A percentile compares a stretch with the other conserved stretches of the same genome.
Evolutionary conservation across 2,113 vertebrate species (phyloP).

Genomic region (Neoarius graeffei): DNA sequence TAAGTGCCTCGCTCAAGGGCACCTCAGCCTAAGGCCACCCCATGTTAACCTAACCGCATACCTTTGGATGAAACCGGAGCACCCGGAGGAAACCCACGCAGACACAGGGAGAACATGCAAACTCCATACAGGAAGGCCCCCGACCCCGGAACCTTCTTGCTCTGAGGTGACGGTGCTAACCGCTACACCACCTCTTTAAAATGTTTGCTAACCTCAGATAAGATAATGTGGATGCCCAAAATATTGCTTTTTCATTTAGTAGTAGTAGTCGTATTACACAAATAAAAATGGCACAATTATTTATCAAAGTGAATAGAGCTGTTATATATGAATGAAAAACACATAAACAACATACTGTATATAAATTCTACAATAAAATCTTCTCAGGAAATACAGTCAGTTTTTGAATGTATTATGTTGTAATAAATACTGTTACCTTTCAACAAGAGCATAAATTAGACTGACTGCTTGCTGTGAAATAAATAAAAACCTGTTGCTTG

Average conservation of each 20-base stretch:
- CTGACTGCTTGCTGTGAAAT: not conserved
- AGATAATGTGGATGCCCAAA: too few relatives aligned
- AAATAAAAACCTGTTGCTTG: not conserved
- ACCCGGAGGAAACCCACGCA: too few relatives aligned
- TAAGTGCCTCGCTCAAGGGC: too few relatives aligned
- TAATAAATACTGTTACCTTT: not conserved
- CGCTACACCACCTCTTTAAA: too few relatives aligned
- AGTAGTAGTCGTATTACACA: not conserved
- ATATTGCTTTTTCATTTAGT: not conserved
- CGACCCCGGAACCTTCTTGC: too few relatives aligned
- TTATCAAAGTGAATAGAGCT: not conserved
- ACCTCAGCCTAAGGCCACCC: too few relatives aligned
- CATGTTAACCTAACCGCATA: too few relatives aligned
- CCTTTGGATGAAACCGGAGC: too few relatives aligned
- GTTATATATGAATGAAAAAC: not conserved
- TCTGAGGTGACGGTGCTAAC: too few relatives aligned
- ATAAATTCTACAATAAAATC: not conserved
- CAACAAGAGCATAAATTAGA: not conserved
- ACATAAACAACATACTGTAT: not conserved
- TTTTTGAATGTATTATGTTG: not conserved
- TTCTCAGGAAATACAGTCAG: not conserved
- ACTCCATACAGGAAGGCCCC: too few relatives aligned
- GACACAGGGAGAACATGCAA: too few relatives aligned
- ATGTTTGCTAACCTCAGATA: too few relatives aligned
- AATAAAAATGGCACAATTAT: not conserved